These are phyloP conservation scores for Scomber japonicus DNA, from an alignment of 2,113 vertebrate genomes.

Conservation along the genomic window DNA sequence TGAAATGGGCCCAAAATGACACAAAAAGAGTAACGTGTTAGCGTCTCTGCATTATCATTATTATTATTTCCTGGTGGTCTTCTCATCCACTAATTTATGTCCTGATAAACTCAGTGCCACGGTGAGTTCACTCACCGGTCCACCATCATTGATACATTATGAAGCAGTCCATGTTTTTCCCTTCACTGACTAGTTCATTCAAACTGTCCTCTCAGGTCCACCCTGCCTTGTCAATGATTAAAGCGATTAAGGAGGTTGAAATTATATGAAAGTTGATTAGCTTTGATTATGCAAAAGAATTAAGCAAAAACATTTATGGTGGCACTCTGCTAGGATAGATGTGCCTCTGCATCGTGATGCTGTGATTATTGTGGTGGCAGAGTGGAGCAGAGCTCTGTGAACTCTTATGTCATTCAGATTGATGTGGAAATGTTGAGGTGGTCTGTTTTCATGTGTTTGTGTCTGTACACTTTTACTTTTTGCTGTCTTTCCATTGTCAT, in stretches of 20 bases:
- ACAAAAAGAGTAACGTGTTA: neutral
- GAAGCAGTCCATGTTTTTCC: constrained; percentile 70
- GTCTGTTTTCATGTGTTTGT: neutral
- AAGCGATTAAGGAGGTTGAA: constrained; percentile 74
- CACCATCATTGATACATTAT: constrained; percentile 67
- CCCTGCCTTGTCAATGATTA: constrained; percentile 74
- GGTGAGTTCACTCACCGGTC: constrained; percentile 32
- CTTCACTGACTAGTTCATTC: constrained; percentile 65
- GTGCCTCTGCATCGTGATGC: constrained; percentile 69
- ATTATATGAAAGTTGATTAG: constrained; percentile 76
- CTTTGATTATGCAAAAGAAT: constrained; percentile 75
- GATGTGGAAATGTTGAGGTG: constrained; percentile 25
- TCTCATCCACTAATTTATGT: constrained; percentile 58
- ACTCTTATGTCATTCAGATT: constrained; percentile 50
- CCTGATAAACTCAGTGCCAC: constrained; percentile 45
- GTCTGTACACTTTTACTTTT: neutral
- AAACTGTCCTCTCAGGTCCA: constrained; percentile 61
- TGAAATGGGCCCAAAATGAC: constrained; percentile 21
- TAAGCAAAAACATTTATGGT: constrained; percentile 53
- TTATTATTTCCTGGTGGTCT: constrained; percentile 7
- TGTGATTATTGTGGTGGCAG: constrained; percentile 63
- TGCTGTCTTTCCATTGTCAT: constrained; percentile 6
- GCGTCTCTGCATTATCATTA: neutral
- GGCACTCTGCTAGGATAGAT: constrained; percentile 42
- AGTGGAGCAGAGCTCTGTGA: constrained; percentile 24